Evolutionary conservation across 2,113 vertebrate genomes (phyloP).

Genomic region (Centropus bengalensis): DNA sequence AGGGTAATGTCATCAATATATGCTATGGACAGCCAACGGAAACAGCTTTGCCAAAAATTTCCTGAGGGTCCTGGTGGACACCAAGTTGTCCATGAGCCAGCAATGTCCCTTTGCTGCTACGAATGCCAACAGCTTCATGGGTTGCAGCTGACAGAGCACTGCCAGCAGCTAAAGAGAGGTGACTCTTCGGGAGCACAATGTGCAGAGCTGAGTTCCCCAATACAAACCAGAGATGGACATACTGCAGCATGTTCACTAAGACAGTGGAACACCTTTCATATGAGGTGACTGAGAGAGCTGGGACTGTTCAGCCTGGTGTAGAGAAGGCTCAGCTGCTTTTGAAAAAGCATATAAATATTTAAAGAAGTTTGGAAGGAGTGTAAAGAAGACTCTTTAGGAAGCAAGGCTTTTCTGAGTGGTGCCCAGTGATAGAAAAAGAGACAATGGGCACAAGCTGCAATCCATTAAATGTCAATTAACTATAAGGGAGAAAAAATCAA

Average conservation of each 20-base stretch:
- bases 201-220: not conserved
- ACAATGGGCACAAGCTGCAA: not conserved
- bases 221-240: not conserved
- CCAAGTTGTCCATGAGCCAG: not conserved
- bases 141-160: accelerated
- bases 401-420: not conserved
- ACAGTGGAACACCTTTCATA: not conserved
- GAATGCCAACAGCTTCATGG: not conserved
- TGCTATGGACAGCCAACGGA: not conserved
- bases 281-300: not conserved
- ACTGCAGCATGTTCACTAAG: not conserved
- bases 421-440: not conserved
- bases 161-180: not conserved
- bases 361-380: not conserved
- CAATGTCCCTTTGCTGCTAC: not conserved
- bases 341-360: not conserved
- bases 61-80: not conserved
- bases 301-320: not conserved
- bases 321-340: not conserved
- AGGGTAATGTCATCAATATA: not conserved
- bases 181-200: not conserved
- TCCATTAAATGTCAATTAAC: not conserved
- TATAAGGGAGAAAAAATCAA: accelerated
- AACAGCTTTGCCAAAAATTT: not conserved
- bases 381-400: not conserved